Evolutionary conservation across 2,888 invertebrate genomes (phyloP), one percentile per base, ranked within the genome.

Genomic region (Periphyllus acericola): DNA sequence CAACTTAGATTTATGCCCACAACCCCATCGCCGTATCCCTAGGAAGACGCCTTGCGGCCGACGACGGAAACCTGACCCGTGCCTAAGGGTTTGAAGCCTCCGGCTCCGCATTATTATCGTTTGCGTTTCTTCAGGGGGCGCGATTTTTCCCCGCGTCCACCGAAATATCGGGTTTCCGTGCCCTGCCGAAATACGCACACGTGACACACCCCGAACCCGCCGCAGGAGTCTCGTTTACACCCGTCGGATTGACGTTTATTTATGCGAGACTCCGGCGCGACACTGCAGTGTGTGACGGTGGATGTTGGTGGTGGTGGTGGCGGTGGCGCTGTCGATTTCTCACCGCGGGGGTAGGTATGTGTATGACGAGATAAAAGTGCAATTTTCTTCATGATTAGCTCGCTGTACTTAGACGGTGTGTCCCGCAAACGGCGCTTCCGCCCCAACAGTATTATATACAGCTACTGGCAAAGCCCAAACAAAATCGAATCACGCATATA

Each of bases 351-450:
- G 66, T 66, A 32, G 21, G 74, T 55, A 74, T 19, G 6, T n/a
- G n/a, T n/a, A 25, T 29, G 14, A 11, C 36, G 55, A 74, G 83
- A 83, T 74, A 83, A 83, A 83, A 83, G 74, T 60, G 74, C 36
- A 74, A 83, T 83, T 83, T 83, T 83, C 83, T 74, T 55, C 83
- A 29, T 29, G 83, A 83, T 83, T 74, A 74, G 72, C 55, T 36
- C 29, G 60, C 17, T 19, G 29, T n/a, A 14, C 14, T 60, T n/a
- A n/a, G n/a, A n/a, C 29, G 68, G 68, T 29, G 14, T 46, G 14
- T 68, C n/a, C 11, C 25, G 68, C n/a, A 21, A n/a, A 4, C n/a
- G 14, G 9, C 68, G n/a, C n/a, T 68, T 68, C n/a, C 68, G 29
- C 11, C 29, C 60, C 4, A 25, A 29, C 60, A 6, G 21, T 36